These are phyloP conservation scores for Elaphurus davidianus DNA, from an alignment of 2,113 vertebrate species.

Conservation along the genomic window DNA sequence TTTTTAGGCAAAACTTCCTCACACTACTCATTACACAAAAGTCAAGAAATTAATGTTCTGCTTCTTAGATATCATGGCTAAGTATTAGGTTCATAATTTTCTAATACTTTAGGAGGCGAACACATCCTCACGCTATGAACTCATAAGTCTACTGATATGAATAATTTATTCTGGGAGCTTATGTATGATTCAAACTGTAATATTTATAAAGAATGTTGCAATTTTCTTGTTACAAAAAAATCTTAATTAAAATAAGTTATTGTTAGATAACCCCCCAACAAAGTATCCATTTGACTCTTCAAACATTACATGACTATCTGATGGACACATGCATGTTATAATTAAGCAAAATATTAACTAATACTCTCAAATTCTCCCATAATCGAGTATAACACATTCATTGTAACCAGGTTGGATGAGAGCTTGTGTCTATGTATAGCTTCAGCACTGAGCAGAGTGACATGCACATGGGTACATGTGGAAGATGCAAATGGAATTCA, in stretches of 20 bases:
- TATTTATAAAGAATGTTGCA: constrained; percentile 1
- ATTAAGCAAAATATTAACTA: background rate
- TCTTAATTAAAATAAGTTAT: constrained; percentile 48
- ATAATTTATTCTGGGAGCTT: constrained; percentile 59
- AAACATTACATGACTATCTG: background rate
- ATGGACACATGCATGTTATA: background rate
- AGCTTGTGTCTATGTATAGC: background rate
- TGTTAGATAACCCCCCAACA: background rate
- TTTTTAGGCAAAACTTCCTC: constrained; percentile 21
- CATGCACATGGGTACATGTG: background rate
- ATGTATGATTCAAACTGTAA: constrained; percentile 38
- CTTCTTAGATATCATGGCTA: constrained; percentile 36
- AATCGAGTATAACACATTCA: background rate
- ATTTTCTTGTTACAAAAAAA: constrained; percentile 56
- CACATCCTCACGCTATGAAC: background rate
- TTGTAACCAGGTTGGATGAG: background rate
- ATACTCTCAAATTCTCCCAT: background rate
- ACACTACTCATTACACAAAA: background rate
- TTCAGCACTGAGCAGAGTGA: background rate
- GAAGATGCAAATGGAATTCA: background rate
- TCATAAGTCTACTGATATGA: constrained; percentile 27
- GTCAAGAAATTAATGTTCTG: constrained; percentile 20
- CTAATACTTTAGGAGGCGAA: constrained; percentile 19
- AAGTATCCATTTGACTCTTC: background rate
- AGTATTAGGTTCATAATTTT: constrained; percentile 54